Percentiles rank a stretch among this genome's conserved stretches.
Evolutionary conservation across 2,113 vertebrate species (phyloP).

Genomic region (Oreocharis arfaki): DNA sequence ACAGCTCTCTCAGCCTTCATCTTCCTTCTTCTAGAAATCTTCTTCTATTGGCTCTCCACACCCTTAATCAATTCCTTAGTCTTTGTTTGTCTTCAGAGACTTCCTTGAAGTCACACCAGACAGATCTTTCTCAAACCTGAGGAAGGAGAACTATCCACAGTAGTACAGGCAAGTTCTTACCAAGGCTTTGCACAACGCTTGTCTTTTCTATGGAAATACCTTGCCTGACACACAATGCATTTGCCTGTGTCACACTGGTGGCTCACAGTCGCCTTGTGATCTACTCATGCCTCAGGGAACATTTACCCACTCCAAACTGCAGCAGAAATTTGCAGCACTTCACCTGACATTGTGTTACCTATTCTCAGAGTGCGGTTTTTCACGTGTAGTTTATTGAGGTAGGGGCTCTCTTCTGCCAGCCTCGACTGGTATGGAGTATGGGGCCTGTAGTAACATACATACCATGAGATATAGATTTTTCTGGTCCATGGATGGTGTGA

Average conservation of each 20-base stretch:
- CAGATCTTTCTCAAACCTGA: neutral
- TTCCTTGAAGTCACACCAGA: neutral
- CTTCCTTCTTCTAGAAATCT: neutral
- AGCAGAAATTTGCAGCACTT: neutral
- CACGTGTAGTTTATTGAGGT: neutral
- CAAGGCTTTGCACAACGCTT: neutral
- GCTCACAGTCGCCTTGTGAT: neutral
- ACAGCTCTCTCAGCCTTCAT: neutral
- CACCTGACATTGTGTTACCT: neutral
- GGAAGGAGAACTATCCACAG: neutral
- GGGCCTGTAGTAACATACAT: neutral
- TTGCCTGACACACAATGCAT: neutral
- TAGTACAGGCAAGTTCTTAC: neutral
- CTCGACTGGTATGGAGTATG: too few species aligned
- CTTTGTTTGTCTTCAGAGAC: neutral
- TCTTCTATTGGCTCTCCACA: neutral
- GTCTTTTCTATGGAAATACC: neutral
- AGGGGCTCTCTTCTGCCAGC: neutral
- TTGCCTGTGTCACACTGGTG: neutral
- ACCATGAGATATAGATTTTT: neutral
- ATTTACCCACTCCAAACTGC: neutral
- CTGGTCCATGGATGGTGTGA: neutral
- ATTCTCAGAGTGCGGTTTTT: neutral
- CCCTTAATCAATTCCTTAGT: neutral
- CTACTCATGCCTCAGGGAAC: neutral